Conservation (phyloP, 2,888 invertebrate species). For the Chrysolina americana region DNA sequence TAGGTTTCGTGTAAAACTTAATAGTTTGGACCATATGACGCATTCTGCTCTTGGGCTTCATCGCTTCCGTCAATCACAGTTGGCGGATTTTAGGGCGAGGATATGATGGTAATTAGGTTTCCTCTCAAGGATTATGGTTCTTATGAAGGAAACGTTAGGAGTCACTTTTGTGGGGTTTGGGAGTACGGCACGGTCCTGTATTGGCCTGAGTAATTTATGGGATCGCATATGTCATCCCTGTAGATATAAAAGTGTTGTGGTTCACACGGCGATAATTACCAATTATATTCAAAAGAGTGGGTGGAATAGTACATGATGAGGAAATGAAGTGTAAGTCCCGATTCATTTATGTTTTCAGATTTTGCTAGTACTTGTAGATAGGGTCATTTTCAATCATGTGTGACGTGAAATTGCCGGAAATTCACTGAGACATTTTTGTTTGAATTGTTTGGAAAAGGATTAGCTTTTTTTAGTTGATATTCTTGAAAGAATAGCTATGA, state of each 20-base stretch:
- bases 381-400: too few species aligned
- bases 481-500: too few species aligned
- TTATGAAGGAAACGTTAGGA: not conserved
- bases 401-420: too few species aligned
- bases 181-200: not conserved
- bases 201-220: not conserved
- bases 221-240: conserved; percentile 48
- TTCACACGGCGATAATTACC: conserved; percentile 49
- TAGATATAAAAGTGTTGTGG: conserved; percentile 41
- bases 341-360: conserved; percentile 8
- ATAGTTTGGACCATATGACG: conserved; percentile 49
- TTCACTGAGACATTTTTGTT: too few species aligned
- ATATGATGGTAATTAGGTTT: conserved; percentile 6
- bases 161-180: conserved; percentile 1
- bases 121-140: not conserved
- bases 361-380: not conserved
- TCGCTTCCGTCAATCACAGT: conserved; percentile 65
- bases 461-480: too few species aligned
- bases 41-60: conserved; percentile 58
- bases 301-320: conserved; percentile 23
- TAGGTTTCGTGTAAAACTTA: conserved; percentile 50
- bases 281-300: conserved; percentile 31
- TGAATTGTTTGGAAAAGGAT: too few species aligned
- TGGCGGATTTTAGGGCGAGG: conserved; percentile 17
- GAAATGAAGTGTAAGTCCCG: conserved; percentile 35